Conservation (phyloP, 2,888 invertebrate genomes). For the Epistrophe grossulariae region DNA sequence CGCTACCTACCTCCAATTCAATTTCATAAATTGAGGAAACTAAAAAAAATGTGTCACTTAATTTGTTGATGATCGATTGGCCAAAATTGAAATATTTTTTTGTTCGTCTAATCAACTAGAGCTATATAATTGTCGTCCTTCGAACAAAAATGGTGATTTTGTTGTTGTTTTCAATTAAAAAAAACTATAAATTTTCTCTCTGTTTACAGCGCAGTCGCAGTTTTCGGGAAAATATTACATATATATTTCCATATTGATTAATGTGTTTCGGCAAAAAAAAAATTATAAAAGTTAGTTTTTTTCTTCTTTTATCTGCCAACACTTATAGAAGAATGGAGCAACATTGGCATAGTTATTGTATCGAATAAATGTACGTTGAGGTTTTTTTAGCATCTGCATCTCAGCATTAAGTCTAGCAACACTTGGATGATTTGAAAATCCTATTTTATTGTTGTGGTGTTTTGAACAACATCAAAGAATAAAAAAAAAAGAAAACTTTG, state of each 20-base stretch:
- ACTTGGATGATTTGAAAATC: not conserved
- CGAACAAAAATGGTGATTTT: not conserved
- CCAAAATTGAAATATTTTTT: not conserved
- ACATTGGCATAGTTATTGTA: slow-evolving; percentile 3
- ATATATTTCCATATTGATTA: slow-evolving; percentile 24
- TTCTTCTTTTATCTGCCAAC: not conserved
- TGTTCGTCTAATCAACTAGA: not conserved
- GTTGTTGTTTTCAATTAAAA: not conserved
- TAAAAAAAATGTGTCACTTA: not conserved
- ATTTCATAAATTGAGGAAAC: slow-evolving; percentile 12
- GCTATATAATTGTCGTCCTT: not conserved
- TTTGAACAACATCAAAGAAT: not conserved
- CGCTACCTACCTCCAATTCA: not conserved
- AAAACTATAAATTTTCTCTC: not conserved
- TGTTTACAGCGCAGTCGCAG: not conserved
- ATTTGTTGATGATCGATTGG: not conserved
- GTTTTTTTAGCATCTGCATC: not conserved
- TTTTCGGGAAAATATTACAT: not conserved
- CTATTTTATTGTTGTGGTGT: not conserved
- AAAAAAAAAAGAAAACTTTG: not conserved
- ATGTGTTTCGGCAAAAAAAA: slow-evolving; percentile 18
- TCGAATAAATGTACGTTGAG: not conserved
- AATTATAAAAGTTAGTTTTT: not conserved
- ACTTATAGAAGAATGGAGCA: not conserved
- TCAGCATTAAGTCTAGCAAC: not conserved